Conservation (phyloP, 2,113 vertebrate genomes). For the Scytalopus superciliaris region DNA sequence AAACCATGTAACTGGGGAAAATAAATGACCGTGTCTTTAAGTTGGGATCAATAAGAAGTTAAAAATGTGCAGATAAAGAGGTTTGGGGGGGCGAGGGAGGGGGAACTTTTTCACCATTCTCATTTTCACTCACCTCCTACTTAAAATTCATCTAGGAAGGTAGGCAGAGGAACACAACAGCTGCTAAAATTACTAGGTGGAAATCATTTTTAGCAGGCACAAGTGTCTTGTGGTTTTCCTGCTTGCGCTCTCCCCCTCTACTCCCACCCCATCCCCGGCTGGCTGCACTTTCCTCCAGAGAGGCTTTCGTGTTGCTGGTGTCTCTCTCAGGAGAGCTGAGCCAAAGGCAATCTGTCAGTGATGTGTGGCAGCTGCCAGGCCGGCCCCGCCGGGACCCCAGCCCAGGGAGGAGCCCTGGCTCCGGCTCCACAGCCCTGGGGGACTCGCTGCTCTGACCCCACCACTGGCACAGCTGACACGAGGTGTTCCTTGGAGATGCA, state of each 20-base stretch:
- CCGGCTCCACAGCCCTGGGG: accelerated
- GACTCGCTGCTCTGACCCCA: not conserved
- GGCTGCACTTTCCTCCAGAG: not conserved
- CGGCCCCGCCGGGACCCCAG: not conserved
- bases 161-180: constrained; percentile 33
- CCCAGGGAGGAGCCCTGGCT: not conserved
- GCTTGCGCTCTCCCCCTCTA: not conserved
- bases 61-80: constrained; percentile 26
- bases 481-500: not conserved
- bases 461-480: not conserved
- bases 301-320: not conserved
- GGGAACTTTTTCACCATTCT: not conserved
- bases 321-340: not conserved
- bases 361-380: not conserved
- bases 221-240: constrained; percentile 43
- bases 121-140: constrained; percentile 50
- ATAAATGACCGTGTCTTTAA: constrained; percentile 7
- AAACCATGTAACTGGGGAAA: not conserved
- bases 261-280: not conserved
- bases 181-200: constrained; percentile 55
- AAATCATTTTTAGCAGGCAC: constrained; percentile 38
- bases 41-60: not conserved
- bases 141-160: constrained; percentile 25
- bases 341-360: not conserved
- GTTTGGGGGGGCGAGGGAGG: too few relatives aligned